These are phyloP conservation scores for Platysteira castanea DNA, from an alignment of 2,113 vertebrate species.

Conservation along the genomic window DNA sequence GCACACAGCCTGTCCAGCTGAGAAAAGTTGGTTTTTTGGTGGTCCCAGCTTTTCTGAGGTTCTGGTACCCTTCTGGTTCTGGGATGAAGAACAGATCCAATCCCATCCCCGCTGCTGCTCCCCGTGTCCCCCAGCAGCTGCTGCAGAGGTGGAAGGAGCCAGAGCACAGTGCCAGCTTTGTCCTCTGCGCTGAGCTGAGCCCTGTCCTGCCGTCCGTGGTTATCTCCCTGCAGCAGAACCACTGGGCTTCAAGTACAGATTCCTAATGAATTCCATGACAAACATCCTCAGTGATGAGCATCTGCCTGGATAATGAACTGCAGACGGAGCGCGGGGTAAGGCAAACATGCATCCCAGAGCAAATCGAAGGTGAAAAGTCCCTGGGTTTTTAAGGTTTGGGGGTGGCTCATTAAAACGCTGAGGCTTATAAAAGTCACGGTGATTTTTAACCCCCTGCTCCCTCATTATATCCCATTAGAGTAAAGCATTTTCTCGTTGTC, in stretches of 20 bases:
- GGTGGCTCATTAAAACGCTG: not conserved
- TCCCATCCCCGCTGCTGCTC: not conserved
- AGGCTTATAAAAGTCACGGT: not conserved
- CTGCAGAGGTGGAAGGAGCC: not conserved
- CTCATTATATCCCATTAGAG: not conserved
- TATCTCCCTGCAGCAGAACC: not conserved
- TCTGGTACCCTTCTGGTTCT: not conserved
- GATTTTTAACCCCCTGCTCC: not conserved
- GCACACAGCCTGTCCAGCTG: not conserved
- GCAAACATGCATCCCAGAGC: not conserved
- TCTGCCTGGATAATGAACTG: constrained; percentile 45
- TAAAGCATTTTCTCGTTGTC: not conserved
- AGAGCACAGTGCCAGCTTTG: not conserved
- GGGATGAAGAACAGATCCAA: not conserved
- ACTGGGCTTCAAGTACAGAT: not conserved
- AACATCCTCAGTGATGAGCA: not conserved
- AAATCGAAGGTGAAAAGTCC: not conserved
- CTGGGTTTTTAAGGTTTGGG: not conserved
- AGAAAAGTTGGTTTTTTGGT: not conserved
- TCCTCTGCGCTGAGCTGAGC: not conserved
- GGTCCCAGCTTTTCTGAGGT: not conserved
- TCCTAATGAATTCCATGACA: constrained; percentile 3
- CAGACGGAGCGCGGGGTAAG: not conserved
- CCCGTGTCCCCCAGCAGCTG: not conserved
- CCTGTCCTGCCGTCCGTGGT: not conserved